Conservation (phyloP, 1,140 invertebrate genomes). For the Stenopsyche tienmushanensis region DNA sequence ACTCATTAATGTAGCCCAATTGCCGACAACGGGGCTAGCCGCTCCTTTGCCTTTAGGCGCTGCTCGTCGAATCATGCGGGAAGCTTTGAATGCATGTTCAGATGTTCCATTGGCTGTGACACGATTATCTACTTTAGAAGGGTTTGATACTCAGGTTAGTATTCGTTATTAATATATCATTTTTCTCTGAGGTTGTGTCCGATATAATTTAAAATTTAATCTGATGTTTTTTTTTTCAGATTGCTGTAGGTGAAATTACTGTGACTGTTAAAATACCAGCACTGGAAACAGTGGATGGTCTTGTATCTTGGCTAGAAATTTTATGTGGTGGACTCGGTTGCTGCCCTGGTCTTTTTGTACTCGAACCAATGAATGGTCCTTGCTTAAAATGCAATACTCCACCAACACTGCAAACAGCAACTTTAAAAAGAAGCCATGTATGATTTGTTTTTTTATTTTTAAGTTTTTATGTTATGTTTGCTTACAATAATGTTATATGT, state of each 20-base stretch:
- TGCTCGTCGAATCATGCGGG: conserved; percentile 39
- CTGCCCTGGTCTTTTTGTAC: conserved; percentile 49
- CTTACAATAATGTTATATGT: neutral
- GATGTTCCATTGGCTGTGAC: conserved; percentile 45
- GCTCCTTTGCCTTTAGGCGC: conserved; percentile 41
- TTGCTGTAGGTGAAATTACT: conserved; percentile 48
- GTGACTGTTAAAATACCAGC: conserved; percentile 53
- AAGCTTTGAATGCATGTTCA: conserved; percentile 26
- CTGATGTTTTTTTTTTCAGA: conserved; percentile 43
- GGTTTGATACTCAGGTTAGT: conserved; percentile 34
- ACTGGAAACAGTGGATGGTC: conserved; percentile 49
- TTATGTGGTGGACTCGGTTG: conserved; percentile 49
- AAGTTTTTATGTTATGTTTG: neutral
- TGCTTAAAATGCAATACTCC: conserved; percentile 32
- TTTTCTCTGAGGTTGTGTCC: neutral
- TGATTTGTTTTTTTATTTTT: neutral
- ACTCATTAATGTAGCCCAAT: conserved; percentile 10
- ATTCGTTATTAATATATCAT: neutral
- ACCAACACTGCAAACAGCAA: conserved; percentile 5
- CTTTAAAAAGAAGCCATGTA: conserved; percentile 32
- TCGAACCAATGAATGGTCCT: conserved; percentile 44
- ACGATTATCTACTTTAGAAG: conserved; percentile 29
- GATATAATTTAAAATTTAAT: no score
- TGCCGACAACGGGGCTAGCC: conserved; percentile 10
- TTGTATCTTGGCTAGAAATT: conserved; percentile 50